These are phyloP conservation scores for Microcebus jonahi DNA, from an alignment of 2,113 vertebrate species.

Conservation along the genomic window DNA sequence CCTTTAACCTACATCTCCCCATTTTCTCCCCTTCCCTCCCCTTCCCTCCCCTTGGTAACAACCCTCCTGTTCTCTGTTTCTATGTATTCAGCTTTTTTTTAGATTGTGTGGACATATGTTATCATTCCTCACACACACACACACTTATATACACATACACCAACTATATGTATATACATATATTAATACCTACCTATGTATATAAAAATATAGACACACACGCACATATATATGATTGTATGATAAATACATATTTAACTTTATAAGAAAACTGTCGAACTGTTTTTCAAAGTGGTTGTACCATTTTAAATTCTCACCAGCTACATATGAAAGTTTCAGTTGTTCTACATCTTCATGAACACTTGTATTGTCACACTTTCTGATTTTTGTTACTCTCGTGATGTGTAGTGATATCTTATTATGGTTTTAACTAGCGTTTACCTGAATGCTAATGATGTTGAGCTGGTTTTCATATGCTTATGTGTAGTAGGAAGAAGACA, in stretches of 20 bases:
- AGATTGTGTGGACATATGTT: neutral
- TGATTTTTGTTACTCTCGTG: neutral
- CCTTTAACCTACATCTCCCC: neutral
- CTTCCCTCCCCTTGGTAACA: neutral
- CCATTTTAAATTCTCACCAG: neutral
- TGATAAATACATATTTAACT: neutral
- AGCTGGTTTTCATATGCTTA: neutral
- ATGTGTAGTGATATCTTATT: neutral
- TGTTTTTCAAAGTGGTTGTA: neutral
- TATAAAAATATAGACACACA: neutral
- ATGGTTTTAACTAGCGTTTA: neutral
- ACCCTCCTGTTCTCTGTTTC: neutral
- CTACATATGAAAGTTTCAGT: neutral
- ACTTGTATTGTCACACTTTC: neutral
- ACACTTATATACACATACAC: neutral
- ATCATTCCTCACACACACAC: neutral
- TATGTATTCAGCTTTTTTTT: neutral
- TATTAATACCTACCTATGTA: too few relatives aligned
- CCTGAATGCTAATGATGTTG: neutral
- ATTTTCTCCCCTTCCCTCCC: neutral
- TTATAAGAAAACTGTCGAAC: neutral
- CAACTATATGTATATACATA: neutral
- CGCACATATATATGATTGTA: neutral
- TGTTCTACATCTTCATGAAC: neutral
- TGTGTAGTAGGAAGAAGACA: neutral